phyloP scores from a whole-genome alignment of 2,888 invertebrate species.

The Troides helena region DNA sequence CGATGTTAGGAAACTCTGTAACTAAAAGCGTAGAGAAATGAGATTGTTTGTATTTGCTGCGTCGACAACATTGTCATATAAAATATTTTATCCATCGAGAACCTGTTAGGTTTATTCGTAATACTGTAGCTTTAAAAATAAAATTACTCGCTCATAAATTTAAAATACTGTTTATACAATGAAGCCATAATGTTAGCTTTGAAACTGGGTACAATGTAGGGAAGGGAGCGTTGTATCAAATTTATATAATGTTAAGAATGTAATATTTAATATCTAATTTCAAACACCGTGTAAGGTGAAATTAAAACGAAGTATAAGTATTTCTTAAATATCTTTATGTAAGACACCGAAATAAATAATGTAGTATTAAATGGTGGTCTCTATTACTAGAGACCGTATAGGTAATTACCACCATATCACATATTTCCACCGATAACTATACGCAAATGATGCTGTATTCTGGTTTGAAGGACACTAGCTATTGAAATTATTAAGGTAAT shows the following conservation, averaged over 20 bases:
- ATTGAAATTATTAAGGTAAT: no score
- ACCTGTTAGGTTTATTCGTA: slow-evolving; percentile 20
- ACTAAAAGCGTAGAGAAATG: background rate
- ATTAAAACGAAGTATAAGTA: no score
- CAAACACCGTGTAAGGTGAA: background rate
- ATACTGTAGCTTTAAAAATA: slow-evolving; percentile 23
- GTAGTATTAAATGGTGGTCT: no score
- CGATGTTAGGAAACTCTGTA: background rate
- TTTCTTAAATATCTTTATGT: no score
- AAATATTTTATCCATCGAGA: slow-evolving; percentile 31
- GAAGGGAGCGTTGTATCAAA: slow-evolving; percentile 12
- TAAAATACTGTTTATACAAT: slow-evolving; percentile 21
- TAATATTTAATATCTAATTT: slow-evolving; percentile 14
- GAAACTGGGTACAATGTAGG: slow-evolving; percentile 16
- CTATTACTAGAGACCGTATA: no score
- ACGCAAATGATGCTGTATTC: no score
- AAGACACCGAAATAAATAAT: no score
- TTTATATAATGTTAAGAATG: slow-evolving; percentile 14
- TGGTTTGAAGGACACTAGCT: no score
- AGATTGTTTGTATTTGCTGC: slow-evolving; percentile 45
- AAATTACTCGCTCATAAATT: slow-evolving; percentile 24
- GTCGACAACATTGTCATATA: slow-evolving; percentile 42
- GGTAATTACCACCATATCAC: no score
- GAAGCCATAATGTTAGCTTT: slow-evolving; percentile 26
- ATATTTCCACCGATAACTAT: no score